Evolutionary conservation across 1,140 invertebrate species (phyloP).

Genomic region (Dinoponera quadriceps): DNA sequence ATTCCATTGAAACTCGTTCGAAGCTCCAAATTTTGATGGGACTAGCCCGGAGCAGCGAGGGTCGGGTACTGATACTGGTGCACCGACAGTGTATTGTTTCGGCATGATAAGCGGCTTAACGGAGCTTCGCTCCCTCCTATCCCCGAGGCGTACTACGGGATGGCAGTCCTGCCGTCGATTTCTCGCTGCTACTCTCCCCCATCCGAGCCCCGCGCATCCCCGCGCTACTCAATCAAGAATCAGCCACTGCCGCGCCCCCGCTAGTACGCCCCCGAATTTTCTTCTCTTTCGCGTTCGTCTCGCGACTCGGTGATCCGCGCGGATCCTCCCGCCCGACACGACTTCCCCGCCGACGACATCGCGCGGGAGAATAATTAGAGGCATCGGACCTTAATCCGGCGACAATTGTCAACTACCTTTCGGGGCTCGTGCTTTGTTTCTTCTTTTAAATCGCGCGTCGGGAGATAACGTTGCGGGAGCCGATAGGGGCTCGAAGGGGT

Average conservation of each 20-base stretch:
- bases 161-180: constrained; percentile 81
- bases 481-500: no score
- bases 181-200: constrained; percentile 74
- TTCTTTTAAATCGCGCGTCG: no score
- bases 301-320: constrained; percentile 51
- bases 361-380: not conserved
- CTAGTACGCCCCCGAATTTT: constrained; percentile 32
- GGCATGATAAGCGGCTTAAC: constrained; percentile 86
- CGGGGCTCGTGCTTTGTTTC: no score
- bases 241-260: constrained; percentile 71
- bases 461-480: no score
- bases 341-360: constrained; percentile 34
- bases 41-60: constrained; percentile 75
- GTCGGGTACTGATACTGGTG: constrained; percentile 84
- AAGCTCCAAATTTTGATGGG: constrained; percentile 80
- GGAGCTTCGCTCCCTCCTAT: constrained; percentile 82
- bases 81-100: constrained; percentile 86
- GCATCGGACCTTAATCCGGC: not conserved
- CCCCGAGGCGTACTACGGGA: constrained; percentile 69
- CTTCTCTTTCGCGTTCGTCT: constrained; percentile 60
- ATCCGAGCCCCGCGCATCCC: constrained; percentile 7
- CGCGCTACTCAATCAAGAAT: constrained; percentile 78
- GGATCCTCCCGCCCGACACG: constrained; percentile 51
- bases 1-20: constrained; percentile 78
- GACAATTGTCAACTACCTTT: not conserved